Evolutionary conservation across 2,888 invertebrate species (phyloP).

Genomic region (Machimus rusticus): DNA sequence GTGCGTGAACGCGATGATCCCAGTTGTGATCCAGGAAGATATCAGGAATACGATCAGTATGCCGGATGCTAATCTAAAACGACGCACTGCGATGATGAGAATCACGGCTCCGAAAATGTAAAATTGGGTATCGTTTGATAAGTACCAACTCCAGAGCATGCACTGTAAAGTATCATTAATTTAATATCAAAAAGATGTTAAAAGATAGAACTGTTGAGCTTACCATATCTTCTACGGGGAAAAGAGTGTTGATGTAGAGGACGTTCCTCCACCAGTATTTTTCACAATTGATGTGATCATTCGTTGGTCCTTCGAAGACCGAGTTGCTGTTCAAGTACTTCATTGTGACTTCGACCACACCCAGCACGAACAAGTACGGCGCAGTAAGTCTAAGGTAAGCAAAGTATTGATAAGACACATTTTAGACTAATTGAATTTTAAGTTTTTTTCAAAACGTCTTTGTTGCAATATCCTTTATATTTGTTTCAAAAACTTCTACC

Average conservation of each 20-base stretch:
- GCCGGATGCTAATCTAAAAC: slow-evolving; percentile 78
- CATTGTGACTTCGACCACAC: slow-evolving; percentile 85
- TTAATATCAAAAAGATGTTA: not conserved
- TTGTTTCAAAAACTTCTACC: too few relatives aligned
- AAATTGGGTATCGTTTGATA: slow-evolving; percentile 88
- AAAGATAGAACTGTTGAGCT: slow-evolving; percentile 49
- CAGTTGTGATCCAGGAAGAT: slow-evolving; percentile 82
- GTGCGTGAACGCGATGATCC: slow-evolving; percentile 78
- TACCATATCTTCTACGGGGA: slow-evolving; percentile 86
- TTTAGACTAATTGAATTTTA: too few relatives aligned
- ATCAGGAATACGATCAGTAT: slow-evolving; percentile 72
- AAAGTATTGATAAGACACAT: not conserved
- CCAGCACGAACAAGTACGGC: slow-evolving; percentile 83
- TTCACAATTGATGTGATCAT: slow-evolving; percentile 82
- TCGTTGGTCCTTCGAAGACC: slow-evolving; percentile 83
- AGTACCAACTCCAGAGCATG: slow-evolving; percentile 92
- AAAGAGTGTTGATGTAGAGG: slow-evolving; percentile 84
- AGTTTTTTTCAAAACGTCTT: too few relatives aligned
- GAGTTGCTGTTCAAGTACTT: slow-evolving; percentile 84
- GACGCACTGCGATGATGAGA: slow-evolving; percentile 79
- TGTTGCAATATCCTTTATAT: too few relatives aligned
- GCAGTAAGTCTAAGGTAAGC: slow-evolving; percentile 72
- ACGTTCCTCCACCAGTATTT: slow-evolving; percentile 90
- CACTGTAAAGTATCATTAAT: slow-evolving; percentile 68
- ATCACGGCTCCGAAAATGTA: slow-evolving; percentile 83